Evolutionary conservation across 2,797 vertebrate species (phyloP), one percentile per base, ranked within the genome.

Genomic region (Borostomias antarcticus): DNA sequence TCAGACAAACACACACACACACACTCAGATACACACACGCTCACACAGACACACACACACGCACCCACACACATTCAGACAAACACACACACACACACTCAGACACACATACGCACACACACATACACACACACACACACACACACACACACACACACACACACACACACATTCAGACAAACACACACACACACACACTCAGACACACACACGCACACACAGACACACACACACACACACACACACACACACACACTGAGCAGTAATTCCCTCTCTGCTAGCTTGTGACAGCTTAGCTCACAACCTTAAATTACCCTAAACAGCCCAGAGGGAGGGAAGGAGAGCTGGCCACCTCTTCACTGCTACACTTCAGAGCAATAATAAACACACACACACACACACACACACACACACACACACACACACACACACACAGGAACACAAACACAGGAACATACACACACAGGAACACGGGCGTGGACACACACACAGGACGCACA

Each of bases 151-250:
- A n/a, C n/a, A n/a, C n/a, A n/a, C n/a, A n/a, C n/a, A n/a, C n/a
- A n/a, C n/a, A n/a, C n/a, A n/a, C n/a, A n/a, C n/a, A n/a, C n/a
- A n/a, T n/a, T n/a, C n/a, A n/a, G n/a, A n/a, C n/a, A n/a, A n/a
- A n/a, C n/a, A n/a, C n/a, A n/a, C n/a, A n/a, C n/a, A n/a, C n/a
- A n/a, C n/a, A n/a, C n/a, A n/a, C n/a, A n/a, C n/a, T n/a, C n/a
- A n/a, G n/a, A n/a, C n/a, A n/a, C n/a, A 5, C 40, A 80, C 70
- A 77, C 72, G 75, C 11, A 47, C n/a, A 48, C 60, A 58, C 32
- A 58, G 5, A 54, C 26, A 54, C 17, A 7, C 52, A 54, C 15
- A 30, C 57, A 40, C 32, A 58, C 56, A 58, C 32, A 35, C 30
- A 37, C 32, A 32, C 60, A 62, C 28, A 69, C 62, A 69, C 65